phyloP scores from a whole-genome alignment of 2,113 vertebrate species.

The Eclectus roratus region DNA sequence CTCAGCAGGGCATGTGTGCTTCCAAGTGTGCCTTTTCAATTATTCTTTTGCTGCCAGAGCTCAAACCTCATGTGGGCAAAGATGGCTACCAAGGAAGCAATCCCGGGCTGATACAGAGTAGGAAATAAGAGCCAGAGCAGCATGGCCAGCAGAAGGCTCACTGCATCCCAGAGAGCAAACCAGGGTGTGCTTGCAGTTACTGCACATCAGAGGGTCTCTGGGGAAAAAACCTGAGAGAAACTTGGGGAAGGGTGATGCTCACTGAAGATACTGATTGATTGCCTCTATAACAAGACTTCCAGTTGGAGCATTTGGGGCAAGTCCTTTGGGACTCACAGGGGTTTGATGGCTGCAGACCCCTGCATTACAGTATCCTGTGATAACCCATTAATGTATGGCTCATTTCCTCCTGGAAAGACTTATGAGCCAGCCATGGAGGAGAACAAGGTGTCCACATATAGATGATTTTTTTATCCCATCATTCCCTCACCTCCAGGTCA shows the following conservation, averaged over 20 bases:
- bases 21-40: conserved; percentile 48
- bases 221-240: background rate
- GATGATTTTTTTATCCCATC: background rate
- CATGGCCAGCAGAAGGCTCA: background rate
- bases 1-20: conserved; percentile 42
- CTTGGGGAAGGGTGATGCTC: background rate
- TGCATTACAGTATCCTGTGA: background rate
- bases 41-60: background rate
- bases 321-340: background rate
- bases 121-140: background rate
- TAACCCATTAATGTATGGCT: background rate
- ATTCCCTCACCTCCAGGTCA: background rate
- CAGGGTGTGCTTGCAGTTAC: background rate
- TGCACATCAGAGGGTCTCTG: background rate
- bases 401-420: background rate
- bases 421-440: background rate
- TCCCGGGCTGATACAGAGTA: background rate
- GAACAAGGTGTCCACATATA: rapidly evolving
- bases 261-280: background rate
- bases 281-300: conserved; percentile 8
- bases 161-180: background rate
- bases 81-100: background rate
- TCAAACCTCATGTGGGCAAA: conserved; percentile 24
- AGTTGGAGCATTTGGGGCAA: background rate
- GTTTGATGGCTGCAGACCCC: background rate